Conservation (phyloP, 2,888 invertebrate species). For the Polyommatus iphigenia region DNA sequence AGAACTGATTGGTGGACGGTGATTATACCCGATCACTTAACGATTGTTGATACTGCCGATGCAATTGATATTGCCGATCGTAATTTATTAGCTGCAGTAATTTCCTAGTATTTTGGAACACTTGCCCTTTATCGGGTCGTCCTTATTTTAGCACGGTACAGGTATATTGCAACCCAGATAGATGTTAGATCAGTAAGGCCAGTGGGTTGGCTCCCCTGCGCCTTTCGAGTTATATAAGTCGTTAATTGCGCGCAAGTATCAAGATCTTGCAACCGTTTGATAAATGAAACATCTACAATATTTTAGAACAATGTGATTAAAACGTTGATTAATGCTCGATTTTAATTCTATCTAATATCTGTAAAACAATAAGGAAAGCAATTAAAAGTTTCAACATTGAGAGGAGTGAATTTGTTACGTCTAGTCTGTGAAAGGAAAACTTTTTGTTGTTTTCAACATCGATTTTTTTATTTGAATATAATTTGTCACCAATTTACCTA, state of each 20-base stretch:
- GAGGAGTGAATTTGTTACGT: background rate
- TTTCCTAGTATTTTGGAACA: background rate
- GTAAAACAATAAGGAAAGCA: background rate
- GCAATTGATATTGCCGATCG: background rate
- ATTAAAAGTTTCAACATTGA: background rate
- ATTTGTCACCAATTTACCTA: too few species aligned
- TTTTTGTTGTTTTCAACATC: background rate
- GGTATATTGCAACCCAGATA: conserved; percentile 19
- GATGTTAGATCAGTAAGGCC: conserved; percentile 20
- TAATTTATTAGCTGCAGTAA: background rate
- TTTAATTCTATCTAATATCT: background rate
- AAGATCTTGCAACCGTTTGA: conserved; percentile 24
- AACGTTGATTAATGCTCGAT: background rate
- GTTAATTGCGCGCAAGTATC: conserved; percentile 23
- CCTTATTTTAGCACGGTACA: conserved; percentile 7
- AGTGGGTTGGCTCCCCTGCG: conserved; percentile 15
- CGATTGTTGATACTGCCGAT: too few species aligned
- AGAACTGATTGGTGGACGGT: too few species aligned
- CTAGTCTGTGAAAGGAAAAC: background rate
- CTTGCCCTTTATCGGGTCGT: background rate
- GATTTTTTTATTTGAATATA: background rate
- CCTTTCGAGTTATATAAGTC: conserved; percentile 24
- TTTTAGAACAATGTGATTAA: conserved; percentile 28
- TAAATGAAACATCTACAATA: conserved; percentile 21
- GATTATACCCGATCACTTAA: too few species aligned